Percentiles rank a stretch among this genome's conserved stretches.
phyloP scores from a whole-genome alignment of 30 jellyfish, hydroid and myxozoan species.

The Rhopilema esculentum region DNA sequence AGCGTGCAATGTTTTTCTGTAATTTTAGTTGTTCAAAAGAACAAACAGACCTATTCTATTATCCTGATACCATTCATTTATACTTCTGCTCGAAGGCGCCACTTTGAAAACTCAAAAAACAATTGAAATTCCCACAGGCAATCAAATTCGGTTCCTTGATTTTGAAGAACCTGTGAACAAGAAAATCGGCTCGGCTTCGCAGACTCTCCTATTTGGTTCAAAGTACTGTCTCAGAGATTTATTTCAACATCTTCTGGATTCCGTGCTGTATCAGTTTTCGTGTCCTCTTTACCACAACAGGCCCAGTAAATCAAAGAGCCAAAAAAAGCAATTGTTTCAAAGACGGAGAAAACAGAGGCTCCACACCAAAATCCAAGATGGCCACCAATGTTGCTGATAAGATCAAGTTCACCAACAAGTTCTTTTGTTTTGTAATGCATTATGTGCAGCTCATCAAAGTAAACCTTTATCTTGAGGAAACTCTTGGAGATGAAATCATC shows the following conservation, averaged over 20 bases:
- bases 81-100: no score
- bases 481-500: slow-evolving; percentile 21
- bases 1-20: no score
- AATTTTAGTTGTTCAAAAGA: no score
- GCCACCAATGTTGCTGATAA: slow-evolving; percentile 56
- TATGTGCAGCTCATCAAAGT: slow-evolving; percentile 25
- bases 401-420: slow-evolving; percentile 9
- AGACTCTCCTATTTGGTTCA: no score
- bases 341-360: slow-evolving; percentile 41
- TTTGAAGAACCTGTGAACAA: no score
- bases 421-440: slow-evolving; percentile 10
- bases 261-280: not conserved
- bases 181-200: no score
- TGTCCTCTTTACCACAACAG: not conserved
- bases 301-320: not conserved
- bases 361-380: slow-evolving; percentile 76
- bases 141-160: no score
- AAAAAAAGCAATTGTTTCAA: slow-evolving; percentile 32
- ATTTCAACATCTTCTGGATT: not conserved
- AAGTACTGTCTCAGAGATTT: no score
- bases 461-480: slow-evolving; percentile 24
- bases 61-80: no score
- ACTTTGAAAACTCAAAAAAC: no score
- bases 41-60: no score
- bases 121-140: no score